These are phyloP conservation scores for Acrossocheilus wenchowensis DNA, from an alignment of 2,797 vertebrate genomes.

Conservation along the genomic window DNA sequence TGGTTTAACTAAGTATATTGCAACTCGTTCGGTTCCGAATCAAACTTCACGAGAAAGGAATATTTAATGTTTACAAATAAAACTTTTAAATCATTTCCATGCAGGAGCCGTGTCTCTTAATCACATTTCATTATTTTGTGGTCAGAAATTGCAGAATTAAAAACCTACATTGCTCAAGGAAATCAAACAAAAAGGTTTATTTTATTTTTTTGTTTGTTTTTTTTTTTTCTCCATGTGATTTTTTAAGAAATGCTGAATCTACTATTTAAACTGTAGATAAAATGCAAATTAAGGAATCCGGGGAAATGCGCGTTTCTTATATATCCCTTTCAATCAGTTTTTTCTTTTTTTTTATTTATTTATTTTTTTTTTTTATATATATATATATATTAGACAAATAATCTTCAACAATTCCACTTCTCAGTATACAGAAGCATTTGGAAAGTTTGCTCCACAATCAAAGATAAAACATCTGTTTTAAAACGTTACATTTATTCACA, in stretches of 20 bases:
- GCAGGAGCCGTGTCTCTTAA: conserved; percentile 48
- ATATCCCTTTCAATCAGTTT: not conserved
- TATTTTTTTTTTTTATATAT: no score
- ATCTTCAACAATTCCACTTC: not conserved
- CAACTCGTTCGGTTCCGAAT: conserved; percentile 83
- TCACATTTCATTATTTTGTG: not conserved
- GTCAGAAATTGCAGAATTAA: not conserved
- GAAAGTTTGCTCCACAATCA: not conserved
- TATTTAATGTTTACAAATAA: conserved; percentile 99
- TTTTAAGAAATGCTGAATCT: not conserved
- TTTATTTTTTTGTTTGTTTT: not conserved
- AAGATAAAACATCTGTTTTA: not conserved
- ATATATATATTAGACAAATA: not conserved
- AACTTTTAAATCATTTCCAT: conserved; percentile 79
- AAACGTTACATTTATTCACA: not conserved
- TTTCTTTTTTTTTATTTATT: no score
- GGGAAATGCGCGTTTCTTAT: not conserved
- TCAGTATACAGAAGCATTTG: not conserved
- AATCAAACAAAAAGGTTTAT: not conserved
- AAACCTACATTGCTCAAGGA: not conserved
- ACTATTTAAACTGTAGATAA: not conserved
- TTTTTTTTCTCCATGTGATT: not conserved
- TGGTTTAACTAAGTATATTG: conserved; percentile 84
- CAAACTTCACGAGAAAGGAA: conserved; percentile 93
- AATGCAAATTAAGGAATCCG: not conserved